Percentiles rank a stretch among this genome's conserved stretches.
These are phyloP conservation scores for Drosophila melanosoma DNA, from an alignment of 2,888 invertebrate species.

Conservation along the genomic window DNA sequence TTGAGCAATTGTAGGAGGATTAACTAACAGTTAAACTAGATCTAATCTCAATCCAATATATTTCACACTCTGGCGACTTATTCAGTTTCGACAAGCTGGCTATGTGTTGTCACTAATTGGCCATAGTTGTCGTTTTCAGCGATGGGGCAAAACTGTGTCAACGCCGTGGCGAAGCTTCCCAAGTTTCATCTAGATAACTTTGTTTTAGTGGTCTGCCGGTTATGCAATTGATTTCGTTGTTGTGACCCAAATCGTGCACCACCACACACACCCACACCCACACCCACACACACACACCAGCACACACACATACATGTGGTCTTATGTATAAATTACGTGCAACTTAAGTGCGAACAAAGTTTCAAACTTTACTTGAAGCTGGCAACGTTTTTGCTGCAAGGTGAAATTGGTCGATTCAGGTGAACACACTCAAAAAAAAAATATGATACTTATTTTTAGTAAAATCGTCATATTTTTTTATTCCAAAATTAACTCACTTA, in stretches of 20 bases:
- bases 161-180: slow-evolving; percentile 7
- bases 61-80: too few relatives aligned
- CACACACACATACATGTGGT: background rate
- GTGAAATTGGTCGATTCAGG: background rate
- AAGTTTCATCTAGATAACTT: slow-evolving; percentile 11
- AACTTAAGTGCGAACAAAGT: slow-evolving; percentile 46
- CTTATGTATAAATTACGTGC: slow-evolving; percentile 65
- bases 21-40: background rate
- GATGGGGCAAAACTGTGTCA: slow-evolving; percentile 12
- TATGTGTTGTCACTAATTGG: background rate
- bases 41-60: background rate
- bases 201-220: slow-evolving; percentile 13
- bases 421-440: background rate
- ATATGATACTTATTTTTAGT: background rate
- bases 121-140: background rate
- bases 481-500: too few relatives aligned
- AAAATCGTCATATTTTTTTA: background rate
- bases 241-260: slow-evolving; percentile 64
- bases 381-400: background rate
- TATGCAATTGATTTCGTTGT: slow-evolving; percentile 69
- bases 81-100: background rate
- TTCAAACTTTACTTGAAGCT: slow-evolving; percentile 45
- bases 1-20: background rate
- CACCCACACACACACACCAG: slow-evolving; percentile 11
- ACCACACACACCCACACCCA: slow-evolving; percentile 13